Evolutionary conservation across 1,140 invertebrate genomes (phyloP).

Genomic region (Archegozetes longisetosus): DNA sequence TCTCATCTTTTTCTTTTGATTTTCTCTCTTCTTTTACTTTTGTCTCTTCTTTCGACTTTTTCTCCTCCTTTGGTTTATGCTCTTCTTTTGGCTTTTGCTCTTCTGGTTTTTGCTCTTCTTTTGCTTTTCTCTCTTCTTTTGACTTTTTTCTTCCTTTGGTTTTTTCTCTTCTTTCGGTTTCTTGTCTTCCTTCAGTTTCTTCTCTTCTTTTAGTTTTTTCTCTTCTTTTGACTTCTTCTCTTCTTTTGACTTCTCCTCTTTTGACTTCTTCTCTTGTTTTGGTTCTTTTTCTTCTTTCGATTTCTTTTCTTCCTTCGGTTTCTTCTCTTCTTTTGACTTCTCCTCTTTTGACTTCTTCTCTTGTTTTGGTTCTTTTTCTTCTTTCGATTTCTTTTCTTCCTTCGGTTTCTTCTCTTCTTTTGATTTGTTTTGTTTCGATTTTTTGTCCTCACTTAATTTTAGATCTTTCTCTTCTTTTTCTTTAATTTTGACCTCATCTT

Average conservation of each 20-base stretch:
- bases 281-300: not conserved
- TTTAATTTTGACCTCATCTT: not conserved
- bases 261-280: not conserved
- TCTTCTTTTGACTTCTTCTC: not conserved
- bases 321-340: not conserved
- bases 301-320: not conserved
- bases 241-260: not conserved
- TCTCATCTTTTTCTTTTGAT: not conserved
- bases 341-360: not conserved
- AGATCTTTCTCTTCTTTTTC: not conserved
- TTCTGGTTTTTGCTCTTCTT: conserved; percentile 4
- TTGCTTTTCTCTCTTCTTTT: not conserved
- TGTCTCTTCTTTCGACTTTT: not conserved
- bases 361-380: not conserved
- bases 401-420: conserved; percentile 4
- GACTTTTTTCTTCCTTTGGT: not conserved
- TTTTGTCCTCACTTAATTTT: not conserved
- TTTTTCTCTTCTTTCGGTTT: not conserved
- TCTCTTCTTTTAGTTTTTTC: conserved; percentile 1
- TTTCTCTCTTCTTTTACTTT: not conserved
- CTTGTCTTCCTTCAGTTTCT: not conserved
- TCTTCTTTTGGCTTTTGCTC: not conserved
- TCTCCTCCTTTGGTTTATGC: not conserved
- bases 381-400: not conserved
- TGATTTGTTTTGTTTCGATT: not conserved